Evolutionary conservation across 2,113 vertebrate species (phyloP).

Genomic region (Girardinichthys multiradiatus): DNA sequence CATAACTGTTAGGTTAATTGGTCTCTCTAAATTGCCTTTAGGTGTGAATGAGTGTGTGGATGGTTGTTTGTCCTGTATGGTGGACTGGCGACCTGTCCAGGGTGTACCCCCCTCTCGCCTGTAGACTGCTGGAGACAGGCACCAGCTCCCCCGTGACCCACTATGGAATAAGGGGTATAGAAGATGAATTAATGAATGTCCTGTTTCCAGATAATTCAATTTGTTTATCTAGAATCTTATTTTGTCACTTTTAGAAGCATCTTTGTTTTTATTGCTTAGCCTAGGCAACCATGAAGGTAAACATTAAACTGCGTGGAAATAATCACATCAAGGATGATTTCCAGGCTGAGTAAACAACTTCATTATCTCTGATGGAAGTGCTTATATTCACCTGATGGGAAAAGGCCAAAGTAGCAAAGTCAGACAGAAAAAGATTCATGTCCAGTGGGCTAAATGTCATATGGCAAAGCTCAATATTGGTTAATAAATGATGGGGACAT

Average conservation of each 20-base stretch:
- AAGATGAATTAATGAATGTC: not conserved
- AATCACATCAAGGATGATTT: not conserved
- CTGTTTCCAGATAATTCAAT: not conserved
- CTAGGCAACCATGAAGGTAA: not conserved
- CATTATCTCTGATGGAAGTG: conserved; percentile 15
- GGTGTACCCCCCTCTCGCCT: no score
- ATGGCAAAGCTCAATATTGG: conserved; percentile 74
- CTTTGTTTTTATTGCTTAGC: not conserved
- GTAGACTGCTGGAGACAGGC: no score
- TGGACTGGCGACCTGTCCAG: no score
- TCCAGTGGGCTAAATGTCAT: conserved; percentile 53
- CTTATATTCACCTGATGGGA: conserved; percentile 18
- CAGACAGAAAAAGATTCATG: conserved; percentile 49
- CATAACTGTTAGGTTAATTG: no score
- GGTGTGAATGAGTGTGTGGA: no score
- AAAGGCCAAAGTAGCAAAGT: conserved; percentile 22
- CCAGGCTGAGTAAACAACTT: conserved; percentile 11
- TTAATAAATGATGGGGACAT: conserved; percentile 82
- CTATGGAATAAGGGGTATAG: no score
- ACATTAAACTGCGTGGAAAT: not conserved
- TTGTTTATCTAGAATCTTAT: not conserved
- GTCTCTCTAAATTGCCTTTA: no score
- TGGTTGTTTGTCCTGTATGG: no score
- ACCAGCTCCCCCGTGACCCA: no score
- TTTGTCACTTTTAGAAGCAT: not conserved